Base-by-base conservation (phyloP, 2,797 vertebrate genomes). In the Artibeus lituratus region DNA sequence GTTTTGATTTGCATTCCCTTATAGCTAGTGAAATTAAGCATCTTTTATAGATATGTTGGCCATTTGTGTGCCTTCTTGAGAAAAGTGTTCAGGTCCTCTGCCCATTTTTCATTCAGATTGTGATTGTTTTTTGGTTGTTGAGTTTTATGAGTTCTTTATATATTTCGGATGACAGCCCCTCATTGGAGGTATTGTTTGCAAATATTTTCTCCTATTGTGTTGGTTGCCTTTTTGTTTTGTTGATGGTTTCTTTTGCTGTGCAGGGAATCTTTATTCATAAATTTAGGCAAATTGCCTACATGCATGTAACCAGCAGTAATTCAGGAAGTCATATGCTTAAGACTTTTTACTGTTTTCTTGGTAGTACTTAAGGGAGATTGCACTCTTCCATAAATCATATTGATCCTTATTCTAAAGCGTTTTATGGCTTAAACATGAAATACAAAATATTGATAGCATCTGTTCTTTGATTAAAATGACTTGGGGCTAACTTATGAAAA, bases 391-490 rank as follows among this genome's bases (percentile, higher is more conserved):
- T 69, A 72, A 55, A 49, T 22, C 15, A 18, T 49, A 44, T 73
- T 87, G 35, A 73, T 95, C 81, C 16, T 88, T 90, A 77, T 72
- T 76, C 26, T 49, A 44, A 91, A 95, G 67, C 14, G 39, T 24
- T 4, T 87, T 81, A n/a, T 67, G 42, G 51, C 53, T 95, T 72
- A 92, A 94, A 57, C 21, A 44, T 24, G 49, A 96, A n/a, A 55
- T 74, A 69, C 7, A 74, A 55, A 65, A 51, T 83, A 8, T 74
- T 35, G 37, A 39, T 65, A 47, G 37, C 7, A 11, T 62, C 6
- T 73, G 4, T 93, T 81, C 35, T 91, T 90, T 86, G 12, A 87
- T 69, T 57, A 55, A 91, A 94, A 80, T 83, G 21, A 90, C 39
- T 57, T 87, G 78, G 47, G 12, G 37, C 55, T 39, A 91, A 53